Conservation (phyloP, 2,797 vertebrate species). For the Cuniculus paca region DNA sequence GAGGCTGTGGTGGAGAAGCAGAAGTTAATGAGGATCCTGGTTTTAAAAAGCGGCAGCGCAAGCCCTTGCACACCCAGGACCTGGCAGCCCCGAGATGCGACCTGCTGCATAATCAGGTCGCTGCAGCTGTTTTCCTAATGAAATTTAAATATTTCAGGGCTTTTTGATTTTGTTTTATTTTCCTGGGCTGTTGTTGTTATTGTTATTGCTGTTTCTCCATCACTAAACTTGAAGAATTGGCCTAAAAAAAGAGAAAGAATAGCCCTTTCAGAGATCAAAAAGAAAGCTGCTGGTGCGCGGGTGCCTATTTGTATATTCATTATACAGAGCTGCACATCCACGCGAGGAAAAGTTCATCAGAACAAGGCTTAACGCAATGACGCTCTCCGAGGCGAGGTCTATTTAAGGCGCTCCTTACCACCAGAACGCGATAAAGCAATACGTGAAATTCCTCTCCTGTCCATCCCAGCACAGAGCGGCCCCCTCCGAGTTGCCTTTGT, state of each 20-base stretch:
- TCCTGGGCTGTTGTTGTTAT: neutral
- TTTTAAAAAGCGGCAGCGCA: neutral
- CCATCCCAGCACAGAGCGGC: neutral
- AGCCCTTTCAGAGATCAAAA: neutral
- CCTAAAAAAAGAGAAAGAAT: neutral
- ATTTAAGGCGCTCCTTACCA: neutral
- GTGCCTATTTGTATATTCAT: neutral
- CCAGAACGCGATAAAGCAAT: neutral
- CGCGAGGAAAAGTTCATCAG: neutral
- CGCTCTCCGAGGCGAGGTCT: neutral
- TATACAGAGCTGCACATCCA: accelerated
- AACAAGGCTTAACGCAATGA: neutral
- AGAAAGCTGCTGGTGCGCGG: accelerated
- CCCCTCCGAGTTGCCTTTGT: constrained; percentile 75
- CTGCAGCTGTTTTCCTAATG: neutral
- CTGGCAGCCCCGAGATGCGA: accelerated
- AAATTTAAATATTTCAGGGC: neutral
- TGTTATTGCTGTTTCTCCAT: constrained; percentile 42
- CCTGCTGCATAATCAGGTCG: neutral
- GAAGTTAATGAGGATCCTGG: neutral
- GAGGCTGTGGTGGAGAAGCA: neutral
- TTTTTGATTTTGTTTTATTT: neutral
- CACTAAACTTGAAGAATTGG: neutral
- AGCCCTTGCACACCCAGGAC: too few relatives aligned
- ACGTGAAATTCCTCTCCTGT: neutral